phyloP scores from a whole-genome alignment of 2,113 vertebrate genomes.

The Chloebia gouldiae region DNA sequence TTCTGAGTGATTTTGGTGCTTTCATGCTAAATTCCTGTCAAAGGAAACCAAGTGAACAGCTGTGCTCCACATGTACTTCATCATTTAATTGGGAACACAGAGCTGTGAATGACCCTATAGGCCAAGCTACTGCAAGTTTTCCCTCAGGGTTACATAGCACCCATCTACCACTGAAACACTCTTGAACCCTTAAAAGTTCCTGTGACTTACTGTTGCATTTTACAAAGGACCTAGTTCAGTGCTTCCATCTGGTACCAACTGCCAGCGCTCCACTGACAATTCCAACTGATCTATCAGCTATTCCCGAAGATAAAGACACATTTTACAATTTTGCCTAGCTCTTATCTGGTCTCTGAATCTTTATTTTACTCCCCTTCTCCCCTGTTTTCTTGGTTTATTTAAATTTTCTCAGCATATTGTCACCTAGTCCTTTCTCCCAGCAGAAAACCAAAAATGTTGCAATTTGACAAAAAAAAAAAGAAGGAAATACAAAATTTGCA shows the following conservation, averaged over 20 bases:
- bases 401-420: not conserved
- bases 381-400: not conserved
- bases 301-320: not conserved
- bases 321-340: not conserved
- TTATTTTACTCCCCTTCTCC: not conserved
- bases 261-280: not conserved
- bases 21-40: not conserved
- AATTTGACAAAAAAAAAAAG: not conserved
- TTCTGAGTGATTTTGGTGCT: not conserved
- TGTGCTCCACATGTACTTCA: not conserved
- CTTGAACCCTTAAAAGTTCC: not conserved
- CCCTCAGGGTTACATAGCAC: not conserved
- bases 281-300: not conserved
- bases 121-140: not conserved
- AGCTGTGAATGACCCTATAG: not conserved
- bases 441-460: not conserved
- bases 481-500: not conserved
- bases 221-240: not conserved
- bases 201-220: not conserved
- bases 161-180: not conserved
- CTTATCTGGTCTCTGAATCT: not conserved
- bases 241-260: not conserved
- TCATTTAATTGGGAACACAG: not conserved
- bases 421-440: not conserved
- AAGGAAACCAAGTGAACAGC: not conserved